A percentile compares a stretch with the other conserved stretches of the same genome.
Evolutionary conservation across 2,797 vertebrate species (phyloP).

Genomic region (Poeciliopsis infans): DNA sequence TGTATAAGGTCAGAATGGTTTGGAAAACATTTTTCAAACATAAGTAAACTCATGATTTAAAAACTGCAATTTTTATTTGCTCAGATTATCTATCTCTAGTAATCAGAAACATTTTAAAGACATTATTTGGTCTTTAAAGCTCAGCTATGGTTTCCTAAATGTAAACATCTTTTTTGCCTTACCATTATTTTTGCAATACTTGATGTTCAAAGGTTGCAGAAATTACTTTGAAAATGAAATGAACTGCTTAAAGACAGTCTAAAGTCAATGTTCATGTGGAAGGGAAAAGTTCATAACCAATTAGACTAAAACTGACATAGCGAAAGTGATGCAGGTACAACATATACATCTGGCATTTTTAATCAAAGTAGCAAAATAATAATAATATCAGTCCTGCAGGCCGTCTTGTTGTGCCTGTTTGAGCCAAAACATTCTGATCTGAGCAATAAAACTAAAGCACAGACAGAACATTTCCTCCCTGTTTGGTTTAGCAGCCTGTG

Average conservation of each 20-base stretch:
- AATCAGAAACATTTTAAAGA: neutral
- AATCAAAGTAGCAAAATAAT: neutral
- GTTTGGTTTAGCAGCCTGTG: constrained; percentile 15
- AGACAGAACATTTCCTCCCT: neutral
- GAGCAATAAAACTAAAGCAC: neutral
- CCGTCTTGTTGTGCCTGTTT: neutral
- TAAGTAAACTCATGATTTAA: neutral
- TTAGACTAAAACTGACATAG: neutral
- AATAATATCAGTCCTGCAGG: neutral
- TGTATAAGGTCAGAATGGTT: neutral
- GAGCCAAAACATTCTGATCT: neutral
- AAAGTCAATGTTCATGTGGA: neutral
- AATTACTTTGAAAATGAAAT: neutral
- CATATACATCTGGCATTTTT: neutral
- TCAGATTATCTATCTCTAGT: neutral
- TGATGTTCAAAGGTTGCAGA: neutral
- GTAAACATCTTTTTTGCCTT: neutral
- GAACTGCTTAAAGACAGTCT: neutral
- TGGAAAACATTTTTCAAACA: neutral
- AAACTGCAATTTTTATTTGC: neutral
- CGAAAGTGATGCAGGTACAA: neutral
- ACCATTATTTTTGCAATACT: neutral
- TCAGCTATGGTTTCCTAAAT: neutral
- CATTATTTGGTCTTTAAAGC: neutral
- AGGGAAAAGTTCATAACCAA: neutral